Base-by-base conservation (phyloP, 2,797 vertebrate species). In the Gymnocypris eckloni region DNA sequence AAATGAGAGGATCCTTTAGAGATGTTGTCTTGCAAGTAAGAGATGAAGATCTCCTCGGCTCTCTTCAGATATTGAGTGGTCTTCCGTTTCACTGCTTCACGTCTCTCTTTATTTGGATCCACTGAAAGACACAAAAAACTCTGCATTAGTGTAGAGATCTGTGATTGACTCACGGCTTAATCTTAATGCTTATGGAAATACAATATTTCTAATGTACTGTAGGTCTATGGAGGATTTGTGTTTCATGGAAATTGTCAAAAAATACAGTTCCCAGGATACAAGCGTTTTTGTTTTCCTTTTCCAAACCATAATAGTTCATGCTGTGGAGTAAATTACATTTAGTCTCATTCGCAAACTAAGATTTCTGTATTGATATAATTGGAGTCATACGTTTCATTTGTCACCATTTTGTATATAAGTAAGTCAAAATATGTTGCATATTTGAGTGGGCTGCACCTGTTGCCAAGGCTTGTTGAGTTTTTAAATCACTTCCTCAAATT, bases 11-110 rank as follows among this genome's bases (percentile, higher is more conserved):
- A 93, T 66, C 94, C 95, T 0, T 92, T 94, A 8, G 95, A 94
- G 0, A 96, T 92, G 15, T 95, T 96, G 91, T 96, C 95, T 92
- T 99, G 97, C 28, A 99, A 94, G 93, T 99, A 97, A 87, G 97
- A 98, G 70, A 95, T 99, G 91, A 99, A 99, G 93, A 99, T 99
- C 87, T 99, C 98, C 86, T 99, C 98, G 0, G 98, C 98, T 37
- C 98, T 96, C 90, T 96, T 97, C 87, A 99, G 93, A 92, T 99
- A 99, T 89, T 99, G 97, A 0, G 97, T 97, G 22, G 98, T 99
- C 91, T 99, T 99, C 88, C 98, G 89, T 92, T 99, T 99, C 80
- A 99, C 98, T 0, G 98, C 98, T 91, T 99, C 98, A 1, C 97
- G 91, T 0, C 97, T 96, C 59, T 99, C 98, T 91, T 97, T 98